Evolutionary conservation across 2,797 vertebrate species (phyloP).

Genomic region (Hippoglossus hippoglossus): DNA sequence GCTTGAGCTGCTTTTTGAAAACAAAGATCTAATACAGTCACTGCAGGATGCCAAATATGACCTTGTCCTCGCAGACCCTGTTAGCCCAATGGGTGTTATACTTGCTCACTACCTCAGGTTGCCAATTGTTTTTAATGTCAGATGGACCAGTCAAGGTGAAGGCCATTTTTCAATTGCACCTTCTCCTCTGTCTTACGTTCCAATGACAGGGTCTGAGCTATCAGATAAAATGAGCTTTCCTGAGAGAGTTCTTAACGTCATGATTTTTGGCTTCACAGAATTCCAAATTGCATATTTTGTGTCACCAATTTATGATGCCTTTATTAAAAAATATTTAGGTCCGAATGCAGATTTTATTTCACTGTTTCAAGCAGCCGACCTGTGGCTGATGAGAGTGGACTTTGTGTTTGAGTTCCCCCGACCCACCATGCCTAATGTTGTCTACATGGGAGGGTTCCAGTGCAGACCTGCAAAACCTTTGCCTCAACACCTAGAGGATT

Average conservation of each 20-base stretch:
- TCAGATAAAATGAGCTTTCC: conserved; percentile 67
- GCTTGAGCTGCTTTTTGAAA: conserved; percentile 44
- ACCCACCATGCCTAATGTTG: conserved; percentile 81
- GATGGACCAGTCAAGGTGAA: conserved; percentile 59
- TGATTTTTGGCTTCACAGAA: background rate
- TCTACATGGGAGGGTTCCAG: conserved; percentile 85
- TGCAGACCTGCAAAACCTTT: conserved; percentile 80
- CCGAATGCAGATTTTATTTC: conserved; percentile 51
- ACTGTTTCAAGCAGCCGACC: conserved; percentile 78
- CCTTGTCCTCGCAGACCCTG: conserved; percentile 64
- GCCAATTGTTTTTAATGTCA: conserved; percentile 65
- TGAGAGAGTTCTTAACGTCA: conserved; percentile 53
- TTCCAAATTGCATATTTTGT: background rate
- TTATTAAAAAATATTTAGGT: conserved; percentile 62
- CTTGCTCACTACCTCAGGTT: conserved; percentile 51
- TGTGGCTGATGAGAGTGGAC: conserved; percentile 80
- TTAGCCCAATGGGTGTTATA: conserved; percentile 36
- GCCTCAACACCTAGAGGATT: conserved; percentile 75
- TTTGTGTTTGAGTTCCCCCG: conserved; percentile 82
- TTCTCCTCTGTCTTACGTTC: conserved; percentile 64
- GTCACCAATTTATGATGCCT: conserved; percentile 6
- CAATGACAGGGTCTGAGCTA: conserved; percentile 34
- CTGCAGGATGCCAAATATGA: conserved; percentile 59
- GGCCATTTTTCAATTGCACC: conserved; percentile 64
- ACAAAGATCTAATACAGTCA: conserved; percentile 41